Conservation (phyloP, 2,888 invertebrate genomes). For the Gymnosoma rotundatum region DNA sequence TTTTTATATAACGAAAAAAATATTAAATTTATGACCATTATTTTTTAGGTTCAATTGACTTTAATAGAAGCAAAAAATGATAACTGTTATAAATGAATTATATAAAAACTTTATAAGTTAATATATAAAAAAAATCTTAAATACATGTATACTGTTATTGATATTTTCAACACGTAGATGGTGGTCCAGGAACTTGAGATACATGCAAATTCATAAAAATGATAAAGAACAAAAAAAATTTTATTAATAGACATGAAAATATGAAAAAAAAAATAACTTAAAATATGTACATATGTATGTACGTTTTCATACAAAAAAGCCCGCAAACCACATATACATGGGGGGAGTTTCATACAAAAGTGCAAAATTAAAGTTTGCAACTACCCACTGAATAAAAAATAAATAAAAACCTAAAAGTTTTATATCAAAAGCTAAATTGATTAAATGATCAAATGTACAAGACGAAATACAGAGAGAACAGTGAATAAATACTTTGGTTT, state of each 20-base stretch:
- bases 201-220: constrained; percentile 68
- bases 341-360: background rate
- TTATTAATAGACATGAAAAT: constrained; percentile 1
- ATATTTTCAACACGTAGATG: constrained; percentile 65
- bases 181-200: constrained; percentile 70
- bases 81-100: constrained; percentile 16
- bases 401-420: no score
- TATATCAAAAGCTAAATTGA: no score
- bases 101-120: constrained; percentile 29
- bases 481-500: no score
- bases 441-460: no score
- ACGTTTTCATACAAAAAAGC: background rate
- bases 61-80: constrained; percentile 52
- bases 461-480: no score
- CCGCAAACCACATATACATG: background rate
- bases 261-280: background rate
- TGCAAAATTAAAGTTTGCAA: background rate
- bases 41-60: constrained; percentile 62
- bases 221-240: constrained; percentile 55
- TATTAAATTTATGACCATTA: constrained; percentile 55
- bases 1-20: background rate
- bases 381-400: no score
- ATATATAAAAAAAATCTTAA: constrained; percentile 16
- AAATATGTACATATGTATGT: background rate
- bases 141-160: constrained; percentile 57